Percentiles rank a stretch among this genome's conserved stretches.
Evolutionary conservation across 2,888 invertebrate genomes (phyloP).

Genomic region (Eupithecia inturbata): DNA sequence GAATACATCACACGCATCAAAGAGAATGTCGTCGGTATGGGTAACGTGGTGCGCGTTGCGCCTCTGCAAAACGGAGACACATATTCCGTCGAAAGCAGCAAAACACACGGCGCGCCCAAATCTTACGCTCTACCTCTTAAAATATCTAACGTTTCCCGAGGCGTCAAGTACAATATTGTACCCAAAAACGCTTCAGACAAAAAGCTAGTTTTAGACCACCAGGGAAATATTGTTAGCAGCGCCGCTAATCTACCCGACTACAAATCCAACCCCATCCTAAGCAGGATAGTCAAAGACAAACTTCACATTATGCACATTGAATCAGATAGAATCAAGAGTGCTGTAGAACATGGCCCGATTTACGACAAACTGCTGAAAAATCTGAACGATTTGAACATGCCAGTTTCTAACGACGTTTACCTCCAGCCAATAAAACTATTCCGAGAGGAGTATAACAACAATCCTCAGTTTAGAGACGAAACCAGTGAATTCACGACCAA

Average conservation of each 20-base stretch:
- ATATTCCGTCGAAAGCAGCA: conserved; percentile 74
- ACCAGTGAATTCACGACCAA: conserved; percentile 80
- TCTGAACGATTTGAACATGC: conserved; percentile 80
- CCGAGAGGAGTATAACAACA: conserved; percentile 81
- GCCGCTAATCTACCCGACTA: conserved; percentile 79
- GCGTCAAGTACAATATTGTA: conserved; percentile 78
- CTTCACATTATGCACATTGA: conserved; percentile 82
- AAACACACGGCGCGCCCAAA: conserved; percentile 70
- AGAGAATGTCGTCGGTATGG: conserved; percentile 89
- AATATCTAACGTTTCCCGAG: conserved; percentile 77
- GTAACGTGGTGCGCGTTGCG: conserved; percentile 86
- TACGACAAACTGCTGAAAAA: conserved; percentile 84
- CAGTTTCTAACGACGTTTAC: conserved; percentile 80
- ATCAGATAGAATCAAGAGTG: conserved; percentile 84
- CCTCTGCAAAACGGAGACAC: conserved; percentile 79
- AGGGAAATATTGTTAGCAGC: conserved; percentile 80
- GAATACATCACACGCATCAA: conserved; percentile 84
- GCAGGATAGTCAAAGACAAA: conserved; percentile 78
- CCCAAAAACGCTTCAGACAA: conserved; percentile 81
- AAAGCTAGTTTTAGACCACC: conserved; percentile 76
- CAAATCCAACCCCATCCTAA: conserved; percentile 78
- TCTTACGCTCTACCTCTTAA: conserved; percentile 79
- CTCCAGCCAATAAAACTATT: conserved; percentile 83
- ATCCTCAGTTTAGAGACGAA: conserved; percentile 83
- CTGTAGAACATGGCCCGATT: conserved; percentile 84